phyloP scores from a whole-genome alignment of 2,797 vertebrate genomes.

The Silurus aristotelis region DNA sequence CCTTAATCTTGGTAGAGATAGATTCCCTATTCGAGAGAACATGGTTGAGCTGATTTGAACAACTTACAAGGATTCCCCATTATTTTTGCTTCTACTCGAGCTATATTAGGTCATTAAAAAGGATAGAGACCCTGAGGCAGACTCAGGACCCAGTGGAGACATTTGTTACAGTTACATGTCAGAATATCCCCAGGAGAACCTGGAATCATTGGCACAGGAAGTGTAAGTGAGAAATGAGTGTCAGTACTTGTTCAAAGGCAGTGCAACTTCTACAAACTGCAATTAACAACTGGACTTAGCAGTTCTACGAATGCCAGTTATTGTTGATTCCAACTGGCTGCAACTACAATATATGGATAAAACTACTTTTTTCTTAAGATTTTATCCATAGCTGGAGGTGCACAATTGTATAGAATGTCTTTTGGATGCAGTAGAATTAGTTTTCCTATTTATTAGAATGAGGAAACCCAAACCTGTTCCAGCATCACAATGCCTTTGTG shows the following conservation, averaged over 20 bases:
- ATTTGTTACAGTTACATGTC: background rate
- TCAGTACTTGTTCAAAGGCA: background rate
- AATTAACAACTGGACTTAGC: background rate
- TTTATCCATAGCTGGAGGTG: too few relatives aligned
- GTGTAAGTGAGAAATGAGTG: background rate
- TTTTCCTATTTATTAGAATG: too few relatives aligned
- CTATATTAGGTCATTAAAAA: background rate
- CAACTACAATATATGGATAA: background rate
- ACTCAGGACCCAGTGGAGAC: background rate
- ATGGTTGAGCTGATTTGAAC: background rate
- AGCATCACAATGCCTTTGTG: too few relatives aligned
- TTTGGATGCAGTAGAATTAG: too few relatives aligned
- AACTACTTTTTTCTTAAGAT: too few relatives aligned
- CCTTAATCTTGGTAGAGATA: background rate
- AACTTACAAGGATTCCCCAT: background rate
- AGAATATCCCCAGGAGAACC: background rate
- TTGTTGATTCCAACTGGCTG: background rate
- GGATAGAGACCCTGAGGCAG: background rate
- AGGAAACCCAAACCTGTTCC: too few relatives aligned
- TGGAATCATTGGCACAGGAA: background rate
- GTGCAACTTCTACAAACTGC: background rate
- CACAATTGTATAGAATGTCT: too few relatives aligned
- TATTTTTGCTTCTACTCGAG: background rate
- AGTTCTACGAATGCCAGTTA: background rate
- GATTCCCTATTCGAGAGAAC: too few relatives aligned